phyloP scores from a whole-genome alignment of 2,888 invertebrate species.

The Pterostichus niger region DNA sequence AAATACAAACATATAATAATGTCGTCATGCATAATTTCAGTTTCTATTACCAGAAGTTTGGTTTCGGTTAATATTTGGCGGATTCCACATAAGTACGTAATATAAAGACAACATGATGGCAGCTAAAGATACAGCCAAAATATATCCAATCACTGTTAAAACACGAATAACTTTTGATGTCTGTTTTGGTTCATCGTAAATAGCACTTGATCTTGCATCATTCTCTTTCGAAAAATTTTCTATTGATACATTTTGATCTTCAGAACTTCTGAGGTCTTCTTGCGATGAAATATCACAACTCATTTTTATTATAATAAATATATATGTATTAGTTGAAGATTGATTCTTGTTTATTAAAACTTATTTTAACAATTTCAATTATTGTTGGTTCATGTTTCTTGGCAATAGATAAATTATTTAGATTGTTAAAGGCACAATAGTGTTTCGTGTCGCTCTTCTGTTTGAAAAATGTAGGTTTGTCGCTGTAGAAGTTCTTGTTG shows the following conservation, averaged over 20 bases:
- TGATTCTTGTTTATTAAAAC: not conserved
- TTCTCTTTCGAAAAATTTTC: slow-evolving; percentile 42
- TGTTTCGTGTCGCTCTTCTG: slow-evolving; percentile 37
- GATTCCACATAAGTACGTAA: slow-evolving; percentile 89
- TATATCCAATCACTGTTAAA: slow-evolving; percentile 89
- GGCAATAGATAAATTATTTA: slow-evolving; percentile 10
- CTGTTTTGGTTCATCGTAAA: slow-evolving; percentile 70
- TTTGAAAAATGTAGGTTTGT: slow-evolving; percentile 52
- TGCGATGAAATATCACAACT: slow-evolving; percentile 53
- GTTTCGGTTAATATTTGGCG: slow-evolving; percentile 53
- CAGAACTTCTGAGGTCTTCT: slow-evolving; percentile 28
- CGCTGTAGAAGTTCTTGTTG: slow-evolving; percentile 7
- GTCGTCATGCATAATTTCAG: slow-evolving; percentile 6
- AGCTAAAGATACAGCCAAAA: slow-evolving; percentile 91
- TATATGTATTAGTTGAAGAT: not conserved
- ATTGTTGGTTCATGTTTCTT: not conserved
- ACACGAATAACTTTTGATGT: slow-evolving; percentile 80
- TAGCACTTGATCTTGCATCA: slow-evolving; percentile 4
- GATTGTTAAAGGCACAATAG: slow-evolving; percentile 24
- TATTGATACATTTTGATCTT: slow-evolving; percentile 35
- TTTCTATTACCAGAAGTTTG: slow-evolving; percentile 32
- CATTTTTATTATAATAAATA: slow-evolving; percentile 41
- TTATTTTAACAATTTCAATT: not conserved
- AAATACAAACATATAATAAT: slow-evolving; percentile 31
- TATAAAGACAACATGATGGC: slow-evolving; percentile 90